phyloP scores from a whole-genome alignment of 1,140 invertebrate genomes.

The Anoplolepis gracilipes region DNA sequence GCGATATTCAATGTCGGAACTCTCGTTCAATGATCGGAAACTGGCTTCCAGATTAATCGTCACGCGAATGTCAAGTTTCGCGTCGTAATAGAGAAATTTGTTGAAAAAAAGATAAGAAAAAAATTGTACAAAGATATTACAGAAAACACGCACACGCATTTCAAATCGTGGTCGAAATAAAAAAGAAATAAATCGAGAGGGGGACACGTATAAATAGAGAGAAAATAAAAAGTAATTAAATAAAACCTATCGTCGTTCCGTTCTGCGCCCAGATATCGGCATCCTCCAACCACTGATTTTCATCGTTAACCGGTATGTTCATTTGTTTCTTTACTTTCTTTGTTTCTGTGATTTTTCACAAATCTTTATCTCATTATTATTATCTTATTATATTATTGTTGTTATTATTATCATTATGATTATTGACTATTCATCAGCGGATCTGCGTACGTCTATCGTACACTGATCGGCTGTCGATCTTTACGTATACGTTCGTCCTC shows the following conservation, averaged over 20 bases:
- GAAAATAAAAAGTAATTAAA: constrained; percentile 49
- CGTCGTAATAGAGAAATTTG: neutral
- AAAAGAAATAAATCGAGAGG: neutral
- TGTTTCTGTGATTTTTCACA: constrained; percentile 76
- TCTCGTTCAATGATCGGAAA: constrained; percentile 34
- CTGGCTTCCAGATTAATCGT: constrained; percentile 36
- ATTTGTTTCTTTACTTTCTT: constrained; percentile 85
- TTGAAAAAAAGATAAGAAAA: neutral
- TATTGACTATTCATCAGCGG: constrained; percentile 66
- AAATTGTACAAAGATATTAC: constrained; percentile 14
- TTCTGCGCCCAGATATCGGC: constrained; percentile 83
- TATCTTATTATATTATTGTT: constrained; percentile 75
- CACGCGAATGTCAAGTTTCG: constrained; percentile 15
- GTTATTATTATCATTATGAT: constrained; percentile 72
- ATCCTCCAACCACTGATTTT: constrained; percentile 84
- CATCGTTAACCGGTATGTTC: constrained; percentile 86
- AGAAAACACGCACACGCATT: constrained; percentile 16
- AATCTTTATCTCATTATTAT: constrained; percentile 73
- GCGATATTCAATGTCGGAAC: constrained; percentile 30
- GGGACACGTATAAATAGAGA: constrained; percentile 4
- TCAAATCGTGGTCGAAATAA: neutral
- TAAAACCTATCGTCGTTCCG: constrained; percentile 78
- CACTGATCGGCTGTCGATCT: constrained; percentile 56
- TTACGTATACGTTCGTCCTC: constrained; percentile 58
- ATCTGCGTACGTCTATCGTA: constrained; percentile 62